A percentile compares a stretch with the other conserved stretches of the same genome.
These are phyloP conservation scores for Brachymystax lenok DNA, from an alignment of 2,797 vertebrate genomes.

Conservation along the genomic window DNA sequence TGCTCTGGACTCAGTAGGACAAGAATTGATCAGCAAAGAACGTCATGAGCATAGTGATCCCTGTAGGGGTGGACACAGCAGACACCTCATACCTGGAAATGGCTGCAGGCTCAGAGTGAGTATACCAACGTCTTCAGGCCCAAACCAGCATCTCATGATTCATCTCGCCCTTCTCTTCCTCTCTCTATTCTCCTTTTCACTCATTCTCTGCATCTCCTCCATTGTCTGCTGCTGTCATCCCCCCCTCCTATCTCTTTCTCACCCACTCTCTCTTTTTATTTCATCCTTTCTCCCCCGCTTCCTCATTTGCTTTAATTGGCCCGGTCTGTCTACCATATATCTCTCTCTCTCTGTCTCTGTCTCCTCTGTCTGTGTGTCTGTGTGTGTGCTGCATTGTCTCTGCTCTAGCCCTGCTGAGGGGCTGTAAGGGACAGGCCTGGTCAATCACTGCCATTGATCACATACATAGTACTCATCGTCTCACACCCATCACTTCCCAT, in stretches of 20 bases:
- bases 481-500: constrained; percentile 17
- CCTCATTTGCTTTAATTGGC: constrained; percentile 13
- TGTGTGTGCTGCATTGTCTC: not conserved
- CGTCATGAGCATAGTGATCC: constrained; percentile 99
- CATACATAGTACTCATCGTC: constrained; percentile 4
- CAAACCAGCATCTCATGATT: not conserved
- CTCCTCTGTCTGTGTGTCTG: not conserved
- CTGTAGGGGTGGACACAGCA: constrained; percentile 95
- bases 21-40: constrained; percentile 99
- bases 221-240: not conserved
- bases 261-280: constrained; percentile 3
- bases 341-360: not conserved
- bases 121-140: constrained; percentile 51
- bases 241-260: not conserved
- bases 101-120: constrained; percentile 99
- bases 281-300: constrained; percentile 7
- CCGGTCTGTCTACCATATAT: constrained; percentile 21
- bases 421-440: constrained; percentile 37
- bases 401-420: constrained; percentile 17
- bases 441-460: constrained; percentile 36
- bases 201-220: not conserved
- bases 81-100: constrained; percentile 97
- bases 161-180: not conserved
- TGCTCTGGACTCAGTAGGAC: constrained; percentile 99
- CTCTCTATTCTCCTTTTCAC: not conserved